Percentiles rank a stretch among this genome's conserved stretches.
These are phyloP conservation scores for Aporophyla lueneburgensis DNA, from an alignment of 2,888 invertebrate genomes.

Conservation along the genomic window DNA sequence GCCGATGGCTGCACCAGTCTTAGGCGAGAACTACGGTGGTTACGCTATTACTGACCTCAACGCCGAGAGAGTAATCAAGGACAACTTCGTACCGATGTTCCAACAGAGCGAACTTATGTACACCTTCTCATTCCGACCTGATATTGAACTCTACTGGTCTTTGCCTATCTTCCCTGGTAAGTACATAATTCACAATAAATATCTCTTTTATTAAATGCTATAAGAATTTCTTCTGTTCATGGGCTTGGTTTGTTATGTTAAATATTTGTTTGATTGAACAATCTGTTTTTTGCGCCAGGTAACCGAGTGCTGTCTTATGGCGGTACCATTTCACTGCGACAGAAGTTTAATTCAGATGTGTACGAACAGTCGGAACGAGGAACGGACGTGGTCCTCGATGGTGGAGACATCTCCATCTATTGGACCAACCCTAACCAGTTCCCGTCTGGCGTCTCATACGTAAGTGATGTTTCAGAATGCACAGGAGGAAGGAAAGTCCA, in stretches of 20 bases:
- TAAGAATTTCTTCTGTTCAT: background rate
- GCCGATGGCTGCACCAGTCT: conserved; percentile 82
- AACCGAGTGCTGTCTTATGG: conserved; percentile 97
- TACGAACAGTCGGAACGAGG: conserved; percentile 90
- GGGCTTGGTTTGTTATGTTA: background rate
- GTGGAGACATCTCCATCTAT: conserved; percentile 94
- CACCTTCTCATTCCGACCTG: conserved; percentile 78
- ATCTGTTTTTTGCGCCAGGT: conserved; percentile 79
- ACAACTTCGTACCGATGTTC: conserved; percentile 81
- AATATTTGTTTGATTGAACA: conserved; percentile 5
- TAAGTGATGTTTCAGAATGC: conserved; percentile 74
- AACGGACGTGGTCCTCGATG: conserved; percentile 95
- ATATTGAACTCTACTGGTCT: conserved; percentile 84
- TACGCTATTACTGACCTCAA: conserved; percentile 83
- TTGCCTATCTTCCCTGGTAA: conserved; percentile 85
- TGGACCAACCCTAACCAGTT: conserved; percentile 93
- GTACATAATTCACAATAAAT: conserved; percentile 13
- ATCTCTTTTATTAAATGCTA: background rate
- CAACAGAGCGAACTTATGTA: conserved; percentile 85
- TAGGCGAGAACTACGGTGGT: conserved; percentile 84
- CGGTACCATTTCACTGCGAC: conserved; percentile 94
- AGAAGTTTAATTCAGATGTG: conserved; percentile 92
- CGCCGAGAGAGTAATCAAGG: conserved; percentile 79
- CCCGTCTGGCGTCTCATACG: conserved; percentile 91
- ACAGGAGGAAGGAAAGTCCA: too few species aligned